Percentiles rank a stretch among this genome's conserved stretches.
These are phyloP conservation scores for Ormyrus rosae DNA, from an alignment of 2,888 invertebrate species.

Conservation along the genomic window DNA sequence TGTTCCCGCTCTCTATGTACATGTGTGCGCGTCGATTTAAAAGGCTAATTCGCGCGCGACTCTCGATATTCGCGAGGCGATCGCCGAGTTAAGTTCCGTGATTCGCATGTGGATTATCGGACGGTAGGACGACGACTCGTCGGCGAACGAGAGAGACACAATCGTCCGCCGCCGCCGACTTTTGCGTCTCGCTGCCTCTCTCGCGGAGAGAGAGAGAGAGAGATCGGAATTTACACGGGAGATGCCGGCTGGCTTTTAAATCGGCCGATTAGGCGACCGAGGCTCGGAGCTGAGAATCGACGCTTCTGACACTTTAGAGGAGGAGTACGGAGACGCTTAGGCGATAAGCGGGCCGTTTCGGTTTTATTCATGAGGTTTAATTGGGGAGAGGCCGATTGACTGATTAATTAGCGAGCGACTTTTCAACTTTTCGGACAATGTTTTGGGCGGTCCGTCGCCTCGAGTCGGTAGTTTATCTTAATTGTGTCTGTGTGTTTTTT, in stretches of 20 bases:
- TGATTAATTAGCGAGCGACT: neutral
- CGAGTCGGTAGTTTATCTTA: neutral
- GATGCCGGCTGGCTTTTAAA: slow-evolving; percentile 18
- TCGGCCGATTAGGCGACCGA: neutral
- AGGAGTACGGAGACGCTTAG: neutral
- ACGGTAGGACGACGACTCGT: slow-evolving; percentile 11
- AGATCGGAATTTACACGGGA: slow-evolving; percentile 21
- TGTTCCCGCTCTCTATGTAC: too few relatives aligned
- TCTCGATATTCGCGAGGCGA: slow-evolving; percentile 1
- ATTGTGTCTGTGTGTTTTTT: neutral
- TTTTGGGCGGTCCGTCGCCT: neutral
- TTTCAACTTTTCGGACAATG: neutral
- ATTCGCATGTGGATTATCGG: too few relatives aligned
- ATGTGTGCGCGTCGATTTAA: neutral
- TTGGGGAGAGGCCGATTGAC: neutral
- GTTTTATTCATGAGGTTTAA: neutral
- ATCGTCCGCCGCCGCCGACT: neutral
- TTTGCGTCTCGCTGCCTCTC: neutral
- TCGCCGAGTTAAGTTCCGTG: neutral
- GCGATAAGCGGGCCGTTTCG: too few relatives aligned
- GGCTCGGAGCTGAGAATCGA: neutral
- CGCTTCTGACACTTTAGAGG: neutral
- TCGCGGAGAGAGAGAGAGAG: neutral
- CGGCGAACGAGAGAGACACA: neutral
- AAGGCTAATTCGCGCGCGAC: slow-evolving; percentile 19